These are phyloP conservation scores for Zosterops japonicus DNA, from an alignment of 2,113 vertebrate genomes.

Conservation along the genomic window DNA sequence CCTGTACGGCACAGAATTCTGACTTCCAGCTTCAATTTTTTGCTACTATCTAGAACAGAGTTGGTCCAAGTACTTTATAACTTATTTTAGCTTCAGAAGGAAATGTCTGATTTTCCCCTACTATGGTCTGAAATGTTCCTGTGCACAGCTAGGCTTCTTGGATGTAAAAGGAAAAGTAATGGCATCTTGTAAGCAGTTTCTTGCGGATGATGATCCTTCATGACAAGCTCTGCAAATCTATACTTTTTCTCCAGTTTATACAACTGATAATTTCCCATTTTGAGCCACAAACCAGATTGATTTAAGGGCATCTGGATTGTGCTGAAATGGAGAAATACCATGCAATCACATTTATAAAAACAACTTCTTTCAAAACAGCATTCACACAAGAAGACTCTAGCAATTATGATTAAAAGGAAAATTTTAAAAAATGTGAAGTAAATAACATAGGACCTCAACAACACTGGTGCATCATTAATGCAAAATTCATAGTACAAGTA, in stretches of 20 bases:
- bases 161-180: neutral
- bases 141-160: neutral
- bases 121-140: neutral
- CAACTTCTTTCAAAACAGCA: neutral
- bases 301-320: neutral
- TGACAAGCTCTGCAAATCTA: neutral
- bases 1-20: neutral
- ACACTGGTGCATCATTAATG: neutral
- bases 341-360: neutral
- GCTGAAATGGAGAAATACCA: neutral
- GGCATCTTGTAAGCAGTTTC: neutral
- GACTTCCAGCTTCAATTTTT: neutral
- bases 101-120: neutral
- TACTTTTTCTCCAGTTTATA: neutral
- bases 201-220: neutral
- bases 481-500: neutral
- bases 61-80: neutral
- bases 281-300: neutral
- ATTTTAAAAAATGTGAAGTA: neutral
- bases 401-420: neutral
- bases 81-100: neutral
- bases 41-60: neutral
- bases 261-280: neutral
- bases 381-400: neutral
- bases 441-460: neutral